A percentile compares a stretch with the other conserved stretches of the same genome.
Conservation (phyloP, 2,888 invertebrate species). For the Dicycla oo region DNA sequence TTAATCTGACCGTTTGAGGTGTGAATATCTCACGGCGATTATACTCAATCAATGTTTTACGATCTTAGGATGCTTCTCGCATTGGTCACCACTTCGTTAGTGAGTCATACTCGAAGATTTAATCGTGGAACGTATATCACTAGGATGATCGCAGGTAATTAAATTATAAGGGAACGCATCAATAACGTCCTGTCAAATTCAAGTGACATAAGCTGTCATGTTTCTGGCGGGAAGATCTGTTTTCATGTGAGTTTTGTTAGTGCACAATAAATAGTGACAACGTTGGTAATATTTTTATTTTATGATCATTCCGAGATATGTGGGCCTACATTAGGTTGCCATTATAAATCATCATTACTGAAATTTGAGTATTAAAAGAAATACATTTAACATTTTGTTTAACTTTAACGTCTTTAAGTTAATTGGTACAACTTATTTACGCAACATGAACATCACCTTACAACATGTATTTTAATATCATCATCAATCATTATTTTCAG, state of each 20-base stretch:
- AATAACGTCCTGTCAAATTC: constrained; percentile 54
- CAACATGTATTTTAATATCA: constrained; percentile 32
- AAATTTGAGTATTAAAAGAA: too few relatives aligned
- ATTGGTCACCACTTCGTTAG: constrained; percentile 58
- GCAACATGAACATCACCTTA: constrained; percentile 9
- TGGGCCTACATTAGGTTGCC: neutral
- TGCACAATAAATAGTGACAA: constrained; percentile 24
- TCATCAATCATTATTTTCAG: constrained; percentile 47
- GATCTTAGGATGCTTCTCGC: constrained; percentile 52
- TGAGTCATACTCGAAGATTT: constrained; percentile 60
- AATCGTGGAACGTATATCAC: constrained; percentile 54
- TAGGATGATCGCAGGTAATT: constrained; percentile 48
- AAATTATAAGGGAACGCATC: constrained; percentile 56
- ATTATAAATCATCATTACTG: too few relatives aligned
- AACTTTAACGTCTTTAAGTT: too few relatives aligned
- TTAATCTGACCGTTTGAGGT: constrained; percentile 50
- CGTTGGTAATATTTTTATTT: constrained; percentile 25
- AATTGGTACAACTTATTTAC: constrained; percentile 1
- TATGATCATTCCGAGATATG: constrained; percentile 12
- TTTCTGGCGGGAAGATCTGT: constrained; percentile 39
- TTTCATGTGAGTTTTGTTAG: constrained; percentile 22
- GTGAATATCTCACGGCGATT: constrained; percentile 49
- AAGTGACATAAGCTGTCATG: constrained; percentile 53
- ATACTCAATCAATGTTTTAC: constrained; percentile 54
- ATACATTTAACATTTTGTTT: too few relatives aligned